Conservation (phyloP, 2,113 vertebrate genomes). For the Synchiropus splendidus region DNA sequence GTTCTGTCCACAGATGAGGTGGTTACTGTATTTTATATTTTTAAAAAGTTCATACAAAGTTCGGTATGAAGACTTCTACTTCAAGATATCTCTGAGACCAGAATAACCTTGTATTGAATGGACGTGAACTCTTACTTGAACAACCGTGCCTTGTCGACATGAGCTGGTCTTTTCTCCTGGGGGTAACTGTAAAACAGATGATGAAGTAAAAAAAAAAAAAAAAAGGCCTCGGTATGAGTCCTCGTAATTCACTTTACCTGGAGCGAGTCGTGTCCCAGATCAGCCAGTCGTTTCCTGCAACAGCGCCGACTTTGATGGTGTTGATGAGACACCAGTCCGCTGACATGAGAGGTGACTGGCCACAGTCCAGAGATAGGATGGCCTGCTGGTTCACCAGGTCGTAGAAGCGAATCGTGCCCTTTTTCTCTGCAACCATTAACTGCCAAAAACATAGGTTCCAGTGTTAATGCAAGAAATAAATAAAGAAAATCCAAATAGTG, state of each 20-base stretch:
- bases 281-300: slow-evolving; percentile 89
- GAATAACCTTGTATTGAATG: too few species aligned
- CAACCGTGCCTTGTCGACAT: slow-evolving; percentile 77
- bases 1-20: too few species aligned
- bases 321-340: slow-evolving; percentile 94
- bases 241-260: slow-evolving; percentile 64
- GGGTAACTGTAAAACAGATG: slow-evolving; percentile 74
- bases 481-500: too few species aligned
- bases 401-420: slow-evolving; percentile 88
- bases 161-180: slow-evolving; percentile 85
- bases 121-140: slow-evolving; percentile 75
- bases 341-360: slow-evolving; percentile 82
- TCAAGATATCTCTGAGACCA: too few species aligned
- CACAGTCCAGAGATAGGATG: slow-evolving; percentile 87
- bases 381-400: slow-evolving; percentile 86
- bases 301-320: slow-evolving; percentile 89
- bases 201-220: background rate
- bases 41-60: too few species aligned
- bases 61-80: too few species aligned
- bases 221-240: background rate
- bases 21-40: too few species aligned
- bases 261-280: slow-evolving; percentile 94
- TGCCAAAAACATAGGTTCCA: slow-evolving; percentile 49
- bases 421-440: slow-evolving; percentile 96
- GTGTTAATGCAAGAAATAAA: too few species aligned